These are phyloP conservation scores for Lasioglossum vierecki DNA, from an alignment of 2,888 invertebrate genomes.

Conservation along the genomic window DNA sequence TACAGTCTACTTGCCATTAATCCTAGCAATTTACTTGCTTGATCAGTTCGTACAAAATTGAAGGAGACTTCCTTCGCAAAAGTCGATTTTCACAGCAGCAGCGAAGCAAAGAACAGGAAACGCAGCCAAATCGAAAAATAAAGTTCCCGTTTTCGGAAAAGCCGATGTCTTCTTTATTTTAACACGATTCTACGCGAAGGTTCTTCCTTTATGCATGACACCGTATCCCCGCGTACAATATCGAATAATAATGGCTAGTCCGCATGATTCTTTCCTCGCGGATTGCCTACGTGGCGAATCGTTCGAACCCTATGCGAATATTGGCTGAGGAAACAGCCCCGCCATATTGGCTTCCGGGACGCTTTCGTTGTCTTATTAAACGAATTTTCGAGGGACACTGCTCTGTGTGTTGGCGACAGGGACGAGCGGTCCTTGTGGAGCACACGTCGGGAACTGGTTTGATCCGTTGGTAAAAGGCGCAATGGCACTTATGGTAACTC, in stretches of 20 bases:
- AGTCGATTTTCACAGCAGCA: neutral
- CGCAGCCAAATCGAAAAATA: neutral
- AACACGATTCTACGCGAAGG: neutral
- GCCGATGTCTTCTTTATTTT: neutral
- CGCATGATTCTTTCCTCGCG: constrained; percentile 28
- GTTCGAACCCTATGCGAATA: neutral
- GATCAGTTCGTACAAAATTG: neutral
- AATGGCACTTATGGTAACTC: neutral
- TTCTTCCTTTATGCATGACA: neutral
- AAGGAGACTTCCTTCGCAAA: neutral
- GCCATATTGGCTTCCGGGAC: constrained; percentile 5
- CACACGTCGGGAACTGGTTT: neutral
- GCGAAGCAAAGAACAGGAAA: neutral
- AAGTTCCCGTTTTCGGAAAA: neutral
- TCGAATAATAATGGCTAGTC: constrained; percentile 37
- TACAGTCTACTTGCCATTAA: neutral
- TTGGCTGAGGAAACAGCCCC: constrained; percentile 3
- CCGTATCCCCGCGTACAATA: constrained; percentile 12
- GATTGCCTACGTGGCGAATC: constrained; percentile 12
- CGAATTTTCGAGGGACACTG: neutral
- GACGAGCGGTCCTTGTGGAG: neutral
- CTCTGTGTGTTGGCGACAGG: neutral
- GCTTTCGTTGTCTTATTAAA: neutral
- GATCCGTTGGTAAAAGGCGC: neutral
- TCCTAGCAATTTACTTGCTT: neutral